Conservation (phyloP, 2,113 vertebrate species). For the Platysternon megacephalum region DNA sequence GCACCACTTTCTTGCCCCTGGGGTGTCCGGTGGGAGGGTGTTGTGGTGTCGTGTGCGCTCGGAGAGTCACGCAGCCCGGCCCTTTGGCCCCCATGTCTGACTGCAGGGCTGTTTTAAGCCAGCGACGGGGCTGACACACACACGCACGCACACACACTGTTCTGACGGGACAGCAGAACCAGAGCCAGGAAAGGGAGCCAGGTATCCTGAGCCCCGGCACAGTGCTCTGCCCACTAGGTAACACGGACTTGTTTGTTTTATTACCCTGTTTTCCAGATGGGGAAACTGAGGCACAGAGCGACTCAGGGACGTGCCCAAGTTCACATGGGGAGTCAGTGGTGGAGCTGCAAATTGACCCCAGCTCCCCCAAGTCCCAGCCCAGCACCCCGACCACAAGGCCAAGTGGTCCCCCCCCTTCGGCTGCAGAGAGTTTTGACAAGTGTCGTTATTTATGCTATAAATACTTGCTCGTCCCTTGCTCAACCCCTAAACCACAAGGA, state of each 20-base stretch:
- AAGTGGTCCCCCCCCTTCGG: no score
- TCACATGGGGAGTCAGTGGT: neutral
- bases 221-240: neutral
- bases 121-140: no score
- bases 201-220: no score
- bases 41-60: neutral
- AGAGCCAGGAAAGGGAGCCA: no score
- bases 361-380: no score
- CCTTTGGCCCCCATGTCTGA: neutral
- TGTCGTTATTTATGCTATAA: no score
- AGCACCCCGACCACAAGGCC: neutral
- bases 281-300: neutral
- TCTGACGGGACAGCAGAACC: no score
- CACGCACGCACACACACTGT: no score
- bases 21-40: neutral
- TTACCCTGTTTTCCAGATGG: neutral
- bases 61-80: neutral
- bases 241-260: neutral
- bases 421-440: neutral
- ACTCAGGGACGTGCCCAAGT: neutral
- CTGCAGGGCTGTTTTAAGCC: neutral
- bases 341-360: neutral
- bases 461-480: no score
- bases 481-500: neutral
- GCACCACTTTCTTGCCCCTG: neutral